Conservation (phyloP, 2,113 vertebrate genomes). For the Periophthalmodon schlosseri region DNA sequence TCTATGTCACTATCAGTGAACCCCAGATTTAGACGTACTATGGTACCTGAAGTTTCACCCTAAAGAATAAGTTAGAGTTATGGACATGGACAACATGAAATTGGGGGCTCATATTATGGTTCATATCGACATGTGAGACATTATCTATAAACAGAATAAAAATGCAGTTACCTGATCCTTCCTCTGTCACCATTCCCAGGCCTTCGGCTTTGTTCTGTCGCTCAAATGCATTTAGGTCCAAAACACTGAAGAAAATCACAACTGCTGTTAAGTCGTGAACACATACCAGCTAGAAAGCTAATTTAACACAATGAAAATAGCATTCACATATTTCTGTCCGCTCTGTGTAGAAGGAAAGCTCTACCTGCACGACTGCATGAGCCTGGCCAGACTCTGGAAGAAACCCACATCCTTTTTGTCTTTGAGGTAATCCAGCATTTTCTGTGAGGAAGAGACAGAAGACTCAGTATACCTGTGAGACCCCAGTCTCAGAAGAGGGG, state of each 20-base stretch:
- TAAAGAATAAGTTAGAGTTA: not conserved
- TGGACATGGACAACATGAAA: not conserved
- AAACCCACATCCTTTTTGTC: slow-evolving; percentile 97
- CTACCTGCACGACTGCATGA: slow-evolving; percentile 97
- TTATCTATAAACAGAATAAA: not conserved
- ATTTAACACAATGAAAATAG: not conserved
- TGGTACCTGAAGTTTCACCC: not conserved
- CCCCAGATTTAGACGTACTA: not conserved
- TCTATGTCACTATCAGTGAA: not conserved
- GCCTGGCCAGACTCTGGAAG: slow-evolving; percentile 93
- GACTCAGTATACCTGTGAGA: not conserved
- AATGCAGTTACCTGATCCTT: slow-evolving; percentile 87
- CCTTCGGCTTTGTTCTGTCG: slow-evolving; percentile 97
- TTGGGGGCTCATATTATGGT: not conserved
- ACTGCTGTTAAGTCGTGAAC: not conserved
- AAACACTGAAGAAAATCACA: slow-evolving; percentile 52
- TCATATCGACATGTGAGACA: not conserved
- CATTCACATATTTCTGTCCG: not conserved
- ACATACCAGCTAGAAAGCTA: not conserved
- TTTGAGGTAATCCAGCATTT: slow-evolving; percentile 98
- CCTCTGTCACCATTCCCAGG: slow-evolving; percentile 96
- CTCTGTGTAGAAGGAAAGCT: not conserved
- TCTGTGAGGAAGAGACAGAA: slow-evolving; percentile 75
- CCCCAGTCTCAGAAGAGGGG: not conserved
- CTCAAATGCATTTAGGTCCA: slow-evolving; percentile 91